Percentiles rank a stretch among this genome's conserved stretches.
Conservation (phyloP, 2,113 vertebrate species). For the Gobiocypris rarus region DNA sequence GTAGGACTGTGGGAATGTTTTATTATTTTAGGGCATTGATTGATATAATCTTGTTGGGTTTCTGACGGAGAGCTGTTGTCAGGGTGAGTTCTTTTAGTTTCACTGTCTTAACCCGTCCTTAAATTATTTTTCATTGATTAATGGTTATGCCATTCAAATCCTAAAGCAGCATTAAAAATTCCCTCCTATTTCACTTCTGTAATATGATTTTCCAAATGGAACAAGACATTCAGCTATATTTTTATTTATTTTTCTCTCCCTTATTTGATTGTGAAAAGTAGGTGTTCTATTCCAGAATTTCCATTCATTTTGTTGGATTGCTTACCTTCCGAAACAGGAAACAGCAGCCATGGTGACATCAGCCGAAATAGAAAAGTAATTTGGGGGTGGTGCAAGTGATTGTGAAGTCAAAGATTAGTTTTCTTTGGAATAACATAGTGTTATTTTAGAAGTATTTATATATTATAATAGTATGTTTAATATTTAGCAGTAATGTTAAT, state of each 20-base stretch:
- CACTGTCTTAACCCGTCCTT: not conserved
- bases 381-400: not conserved
- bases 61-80: not conserved
- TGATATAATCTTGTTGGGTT: not conserved
- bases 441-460: not conserved
- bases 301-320: not conserved
- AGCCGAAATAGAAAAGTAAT: not conserved
- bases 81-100: not conserved
- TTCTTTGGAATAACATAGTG: not conserved
- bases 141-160: not conserved
- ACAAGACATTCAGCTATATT: not conserved
- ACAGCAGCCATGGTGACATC: not conserved
- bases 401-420: not conserved
- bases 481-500: not conserved
- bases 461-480: not conserved
- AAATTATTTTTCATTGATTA: not conserved
- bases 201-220: not conserved
- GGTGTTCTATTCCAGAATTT: not conserved
- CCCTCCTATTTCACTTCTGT: not conserved
- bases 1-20: not conserved
- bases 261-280: not conserved
- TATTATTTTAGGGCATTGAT: not conserved
- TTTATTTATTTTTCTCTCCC: too few relatives aligned
- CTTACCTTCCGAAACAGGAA: slow-evolving; percentile 11
- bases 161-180: not conserved